Conservation (phyloP, 2,888 invertebrate genomes). For the Macrostomum cliftonense region DNA sequence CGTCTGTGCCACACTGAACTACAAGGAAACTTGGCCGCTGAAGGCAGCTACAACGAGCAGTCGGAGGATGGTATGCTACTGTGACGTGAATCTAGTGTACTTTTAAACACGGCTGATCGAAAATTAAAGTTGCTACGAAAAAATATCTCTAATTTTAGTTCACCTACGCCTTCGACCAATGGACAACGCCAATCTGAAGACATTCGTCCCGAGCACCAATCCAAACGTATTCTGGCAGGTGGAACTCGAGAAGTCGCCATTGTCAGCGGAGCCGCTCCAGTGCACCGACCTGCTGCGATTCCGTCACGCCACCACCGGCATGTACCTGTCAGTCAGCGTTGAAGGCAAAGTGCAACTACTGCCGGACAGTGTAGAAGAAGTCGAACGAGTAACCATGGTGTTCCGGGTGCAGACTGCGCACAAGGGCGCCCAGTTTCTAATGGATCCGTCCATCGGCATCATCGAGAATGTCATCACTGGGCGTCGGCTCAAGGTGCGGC, state of each 20-base stretch:
- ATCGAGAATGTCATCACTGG: constrained; percentile 13
- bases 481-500: constrained; percentile 11
- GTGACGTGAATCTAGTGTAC: no score
- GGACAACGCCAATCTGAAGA: constrained; percentile 4
- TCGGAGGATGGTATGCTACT: background rate
- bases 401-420: no score
- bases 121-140: no score
- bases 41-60: constrained; percentile 2
- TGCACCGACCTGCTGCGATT: no score
- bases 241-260: constrained; percentile 9
- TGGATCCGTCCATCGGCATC: background rate
- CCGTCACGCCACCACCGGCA: no score
- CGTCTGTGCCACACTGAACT: constrained; percentile 8
- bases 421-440: no score
- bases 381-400: no score
- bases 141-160: constrained; percentile 3
- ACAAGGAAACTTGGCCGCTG: constrained; percentile 6
- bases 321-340: no score
- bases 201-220: constrained; percentile 7
- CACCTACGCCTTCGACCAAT: constrained; percentile 7
- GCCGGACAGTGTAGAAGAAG: no score
- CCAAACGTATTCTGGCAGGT: constrained; percentile 9
- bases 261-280: background rate
- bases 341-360: no score
- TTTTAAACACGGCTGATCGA: no score